phyloP scores from a whole-genome alignment of 2,797 vertebrate species.

The Chelonia mydas region DNA sequence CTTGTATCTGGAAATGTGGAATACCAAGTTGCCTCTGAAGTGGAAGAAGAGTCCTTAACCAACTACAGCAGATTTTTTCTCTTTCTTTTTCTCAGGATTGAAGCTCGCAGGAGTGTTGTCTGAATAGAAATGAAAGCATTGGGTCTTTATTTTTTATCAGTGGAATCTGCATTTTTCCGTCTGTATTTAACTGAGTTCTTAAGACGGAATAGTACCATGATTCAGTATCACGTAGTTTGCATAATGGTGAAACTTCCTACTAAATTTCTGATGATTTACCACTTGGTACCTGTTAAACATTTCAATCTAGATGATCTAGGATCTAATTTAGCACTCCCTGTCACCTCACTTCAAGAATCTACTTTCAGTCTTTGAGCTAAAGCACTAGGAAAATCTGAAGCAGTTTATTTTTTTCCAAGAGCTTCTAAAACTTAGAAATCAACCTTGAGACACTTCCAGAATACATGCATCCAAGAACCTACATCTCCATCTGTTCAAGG shows the following conservation, averaged over 20 bases:
- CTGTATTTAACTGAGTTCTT: not conserved
- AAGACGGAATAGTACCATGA: not conserved
- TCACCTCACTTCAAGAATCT: not conserved
- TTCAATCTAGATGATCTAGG: not conserved
- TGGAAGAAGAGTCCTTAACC: not conserved
- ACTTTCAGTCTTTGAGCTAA: not conserved
- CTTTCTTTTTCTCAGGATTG: not conserved
- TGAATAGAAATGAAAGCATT: not conserved
- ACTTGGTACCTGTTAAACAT: not conserved
- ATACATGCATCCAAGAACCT: not conserved
- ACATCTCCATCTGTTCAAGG: not conserved
- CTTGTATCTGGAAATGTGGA: not conserved
- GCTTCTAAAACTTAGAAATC: not conserved
- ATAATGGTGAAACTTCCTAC: not conserved
- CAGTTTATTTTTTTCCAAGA: not conserved
- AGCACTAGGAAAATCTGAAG: not conserved
- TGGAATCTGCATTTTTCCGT: not conserved
- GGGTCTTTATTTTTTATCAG: not conserved
- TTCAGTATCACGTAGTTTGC: not conserved
- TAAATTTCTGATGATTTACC: not conserved
- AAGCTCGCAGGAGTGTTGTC: not conserved
- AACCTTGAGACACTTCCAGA: not conserved
- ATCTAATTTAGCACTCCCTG: not conserved
- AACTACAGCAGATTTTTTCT: not conserved
- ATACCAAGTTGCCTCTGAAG: not conserved